These are phyloP conservation scores for Philhelius pedissequus DNA, from an alignment of 2,888 invertebrate species.

Conservation along the genomic window DNA sequence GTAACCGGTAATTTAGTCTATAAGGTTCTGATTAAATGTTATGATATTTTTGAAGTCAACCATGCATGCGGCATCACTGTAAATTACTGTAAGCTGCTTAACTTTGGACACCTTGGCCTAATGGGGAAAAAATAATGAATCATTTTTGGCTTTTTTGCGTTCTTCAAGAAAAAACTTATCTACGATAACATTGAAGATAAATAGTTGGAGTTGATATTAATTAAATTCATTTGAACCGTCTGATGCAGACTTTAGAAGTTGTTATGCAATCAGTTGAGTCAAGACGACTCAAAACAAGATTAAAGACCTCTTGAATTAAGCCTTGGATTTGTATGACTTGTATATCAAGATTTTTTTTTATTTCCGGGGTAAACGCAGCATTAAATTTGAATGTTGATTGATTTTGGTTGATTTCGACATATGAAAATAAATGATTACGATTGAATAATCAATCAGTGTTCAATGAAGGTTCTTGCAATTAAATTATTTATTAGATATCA, in stretches of 20 bases:
- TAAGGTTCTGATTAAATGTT: not conserved
- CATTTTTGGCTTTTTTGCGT: not conserved
- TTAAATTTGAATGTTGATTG: not conserved
- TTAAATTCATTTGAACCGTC: not conserved
- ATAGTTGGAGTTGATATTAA: not conserved
- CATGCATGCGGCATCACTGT: not conserved
- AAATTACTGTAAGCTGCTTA: not conserved
- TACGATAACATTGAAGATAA: not conserved
- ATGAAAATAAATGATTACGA: not conserved
- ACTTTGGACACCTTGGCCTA: constrained; percentile 13
- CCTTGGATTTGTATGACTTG: not conserved
- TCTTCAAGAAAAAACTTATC: constrained; percentile 8
- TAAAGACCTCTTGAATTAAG: not conserved
- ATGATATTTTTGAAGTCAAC: not conserved
- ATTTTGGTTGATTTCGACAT: not conserved
- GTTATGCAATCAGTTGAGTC: constrained; percentile 13
- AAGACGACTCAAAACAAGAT: constrained; percentile 2
- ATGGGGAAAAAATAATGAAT: not conserved
- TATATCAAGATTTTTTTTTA: not conserved
- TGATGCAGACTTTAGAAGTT: not conserved
- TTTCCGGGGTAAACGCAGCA: not conserved
- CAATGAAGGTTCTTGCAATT: not conserved
- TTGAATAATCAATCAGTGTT: not conserved
- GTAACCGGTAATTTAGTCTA: not conserved
- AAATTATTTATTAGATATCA: too few species aligned